Conservation (phyloP, 2,888 invertebrate species). For the Drosophila algonquin region DNA sequence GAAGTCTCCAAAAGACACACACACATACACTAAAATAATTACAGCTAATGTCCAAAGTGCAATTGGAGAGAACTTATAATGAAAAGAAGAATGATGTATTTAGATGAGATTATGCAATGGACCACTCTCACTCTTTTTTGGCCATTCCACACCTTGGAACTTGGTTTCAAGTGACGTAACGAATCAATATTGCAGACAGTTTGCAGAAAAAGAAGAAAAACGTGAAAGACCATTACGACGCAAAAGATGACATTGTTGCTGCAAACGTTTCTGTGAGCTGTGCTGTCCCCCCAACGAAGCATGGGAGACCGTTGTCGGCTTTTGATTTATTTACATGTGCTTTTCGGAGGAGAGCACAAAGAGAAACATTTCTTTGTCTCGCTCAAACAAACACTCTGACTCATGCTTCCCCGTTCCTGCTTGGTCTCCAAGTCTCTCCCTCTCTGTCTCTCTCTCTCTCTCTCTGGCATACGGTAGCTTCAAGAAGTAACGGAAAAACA, state of each 20-base stretch:
- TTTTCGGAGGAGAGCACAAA: constrained; percentile 37
- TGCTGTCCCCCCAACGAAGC: not conserved
- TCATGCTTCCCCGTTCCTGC: constrained; percentile 17
- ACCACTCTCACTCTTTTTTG: not conserved
- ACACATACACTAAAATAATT: constrained; percentile 23
- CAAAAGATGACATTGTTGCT: not conserved
- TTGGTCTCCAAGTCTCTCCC: constrained; percentile 5
- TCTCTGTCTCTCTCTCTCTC: not conserved
- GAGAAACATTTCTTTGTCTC: constrained; percentile 43
- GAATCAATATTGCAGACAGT: not conserved
- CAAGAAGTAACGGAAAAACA: constrained; percentile 45
- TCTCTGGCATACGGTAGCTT: constrained; percentile 4
- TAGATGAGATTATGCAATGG: not conserved
- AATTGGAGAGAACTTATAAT: constrained; percentile 27
- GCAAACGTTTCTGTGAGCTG: constrained; percentile 15
- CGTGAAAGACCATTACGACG: not conserved
- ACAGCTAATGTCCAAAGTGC: constrained; percentile 27
- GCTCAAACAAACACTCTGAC: constrained; percentile 45
- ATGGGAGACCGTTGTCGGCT: constrained; percentile 13
- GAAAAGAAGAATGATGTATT: not conserved
- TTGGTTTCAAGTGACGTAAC: not conserved
- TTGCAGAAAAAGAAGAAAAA: not conserved
- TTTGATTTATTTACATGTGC: constrained; percentile 52
- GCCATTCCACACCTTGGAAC: not conserved
- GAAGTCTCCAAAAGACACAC: not conserved